These are phyloP conservation scores for Caenorhabditis afra DNA, from an alignment of 2,888 invertebrate genomes.

Conservation along the genomic window DNA sequence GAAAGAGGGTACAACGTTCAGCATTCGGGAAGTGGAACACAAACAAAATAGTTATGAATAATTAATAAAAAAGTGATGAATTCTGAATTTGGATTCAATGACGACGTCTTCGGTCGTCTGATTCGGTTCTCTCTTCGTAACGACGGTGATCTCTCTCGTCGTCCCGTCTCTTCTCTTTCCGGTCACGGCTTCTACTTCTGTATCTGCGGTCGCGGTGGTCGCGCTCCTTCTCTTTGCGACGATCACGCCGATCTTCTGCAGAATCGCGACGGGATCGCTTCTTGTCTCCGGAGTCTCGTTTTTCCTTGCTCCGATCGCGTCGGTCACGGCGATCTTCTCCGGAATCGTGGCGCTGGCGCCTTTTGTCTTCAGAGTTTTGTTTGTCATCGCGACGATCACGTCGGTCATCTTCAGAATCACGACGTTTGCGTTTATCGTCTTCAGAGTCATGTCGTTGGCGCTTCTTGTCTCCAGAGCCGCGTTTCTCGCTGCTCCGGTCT, in stretches of 20 bases:
- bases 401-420: slow-evolving; percentile 23
- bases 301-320: slow-evolving; percentile 27
- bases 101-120: slow-evolving; percentile 41
- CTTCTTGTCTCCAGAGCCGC: slow-evolving; percentile 13
- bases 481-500: slow-evolving; percentile 11
- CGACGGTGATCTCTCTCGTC: slow-evolving; percentile 28
- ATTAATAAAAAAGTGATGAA: slow-evolving; percentile 13
- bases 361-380: slow-evolving; percentile 8
- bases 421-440: slow-evolving; percentile 28
- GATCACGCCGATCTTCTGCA: not conserved
- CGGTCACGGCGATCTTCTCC: slow-evolving; percentile 35
- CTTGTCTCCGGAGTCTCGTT: slow-evolving; percentile 9
- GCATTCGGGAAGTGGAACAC: no score
- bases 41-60: slow-evolving; percentile 10
- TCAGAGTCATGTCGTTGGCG: slow-evolving; percentile 31
- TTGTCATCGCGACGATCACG: slow-evolving; percentile 5
- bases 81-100: slow-evolving; percentile 8
- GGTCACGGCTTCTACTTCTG: slow-evolving; percentile 27
- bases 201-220: slow-evolving; percentile 21
- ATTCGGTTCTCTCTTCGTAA: slow-evolving; percentile 11
- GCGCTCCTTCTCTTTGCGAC: not conserved
- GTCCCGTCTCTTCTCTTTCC: slow-evolving; percentile 9
- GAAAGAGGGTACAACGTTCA: not conserved
- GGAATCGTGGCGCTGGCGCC: slow-evolving; percentile 33
- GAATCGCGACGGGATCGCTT: slow-evolving; percentile 29